phyloP scores from a whole-genome alignment of 2,888 invertebrate genomes.

The Pyrgus malvae region DNA sequence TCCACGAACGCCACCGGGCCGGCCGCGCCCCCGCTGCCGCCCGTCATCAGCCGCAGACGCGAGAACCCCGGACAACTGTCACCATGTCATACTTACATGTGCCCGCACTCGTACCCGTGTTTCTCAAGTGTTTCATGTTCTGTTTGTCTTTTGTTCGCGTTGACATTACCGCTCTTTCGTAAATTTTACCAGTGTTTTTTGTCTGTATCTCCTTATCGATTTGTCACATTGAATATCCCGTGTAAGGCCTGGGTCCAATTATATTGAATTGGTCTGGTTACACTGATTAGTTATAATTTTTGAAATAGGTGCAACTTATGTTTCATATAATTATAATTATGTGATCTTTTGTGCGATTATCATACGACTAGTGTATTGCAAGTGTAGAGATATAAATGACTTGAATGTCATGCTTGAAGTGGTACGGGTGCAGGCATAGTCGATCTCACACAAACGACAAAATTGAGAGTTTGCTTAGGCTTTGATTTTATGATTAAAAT shows the following conservation, averaged over 20 bases:
- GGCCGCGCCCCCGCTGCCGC: constrained; percentile 82
- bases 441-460: constrained; percentile 57
- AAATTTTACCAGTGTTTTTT: background rate
- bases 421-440: constrained; percentile 75
- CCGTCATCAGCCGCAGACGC: constrained; percentile 97
- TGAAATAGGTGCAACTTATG: constrained; percentile 28
- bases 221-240: constrained; percentile 12
- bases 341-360: constrained; percentile 41
- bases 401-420: constrained; percentile 71
- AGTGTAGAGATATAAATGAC: constrained; percentile 43
- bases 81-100: constrained; percentile 78
- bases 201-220: constrained; percentile 17
- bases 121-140: constrained; percentile 30
- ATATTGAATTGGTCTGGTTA: constrained; percentile 4
- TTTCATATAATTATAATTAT: constrained; percentile 33
- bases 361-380: constrained; percentile 45
- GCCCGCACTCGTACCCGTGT: constrained; percentile 65
- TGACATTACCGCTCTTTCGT: background rate
- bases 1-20: constrained; percentile 98
- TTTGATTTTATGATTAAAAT: background rate
- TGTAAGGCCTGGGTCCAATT: constrained; percentile 24
- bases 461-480: background rate
- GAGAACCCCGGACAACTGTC: constrained; percentile 99
- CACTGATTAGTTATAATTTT: constrained; percentile 5
- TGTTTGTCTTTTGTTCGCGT: constrained; percentile 12